A percentile compares a stretch with the other conserved stretches of the same genome.
phyloP scores from a whole-genome alignment of 2,888 invertebrate genomes.

The Sesia apiformis region DNA sequence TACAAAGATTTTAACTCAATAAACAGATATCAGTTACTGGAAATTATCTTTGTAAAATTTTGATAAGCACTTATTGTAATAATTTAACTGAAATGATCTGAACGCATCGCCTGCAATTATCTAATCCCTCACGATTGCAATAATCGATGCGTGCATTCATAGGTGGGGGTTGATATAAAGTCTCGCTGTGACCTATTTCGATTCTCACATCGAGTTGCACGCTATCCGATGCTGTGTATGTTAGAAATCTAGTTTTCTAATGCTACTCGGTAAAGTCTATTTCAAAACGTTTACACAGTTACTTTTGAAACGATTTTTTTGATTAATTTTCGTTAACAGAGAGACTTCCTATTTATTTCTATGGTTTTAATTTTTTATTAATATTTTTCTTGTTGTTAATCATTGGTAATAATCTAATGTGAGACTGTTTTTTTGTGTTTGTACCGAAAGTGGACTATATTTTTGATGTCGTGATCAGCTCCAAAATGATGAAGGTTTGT shows the following conservation, averaged over 20 bases:
- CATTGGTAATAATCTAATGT: neutral
- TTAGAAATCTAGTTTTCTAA: neutral
- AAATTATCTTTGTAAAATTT: too few relatives aligned
- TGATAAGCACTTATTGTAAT: too few relatives aligned
- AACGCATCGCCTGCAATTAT: neutral
- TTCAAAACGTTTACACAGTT: too few relatives aligned
- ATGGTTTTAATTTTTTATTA: too few relatives aligned
- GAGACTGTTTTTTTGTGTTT: constrained; percentile 5
- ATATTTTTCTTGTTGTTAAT: too few relatives aligned
- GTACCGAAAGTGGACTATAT: constrained; percentile 10
- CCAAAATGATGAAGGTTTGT: constrained; percentile 27
- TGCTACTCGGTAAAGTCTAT: neutral
- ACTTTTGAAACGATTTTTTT: too few relatives aligned
- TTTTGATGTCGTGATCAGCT: constrained; percentile 4
- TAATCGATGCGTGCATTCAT: neutral
- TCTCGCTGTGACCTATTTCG: constrained; percentile 56
- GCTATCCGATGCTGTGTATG: constrained; percentile 17
- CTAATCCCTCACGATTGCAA: neutral
- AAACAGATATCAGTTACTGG: too few relatives aligned
- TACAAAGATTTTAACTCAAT: too few relatives aligned
- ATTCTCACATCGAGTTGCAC: constrained; percentile 33
- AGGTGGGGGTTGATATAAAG: constrained; percentile 51
- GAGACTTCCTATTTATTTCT: too few relatives aligned
- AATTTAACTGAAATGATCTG: too few relatives aligned
- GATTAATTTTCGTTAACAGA: too few relatives aligned